Percentiles rank a stretch among this genome's conserved stretches.
Conservation (phyloP, 1,140 invertebrate genomes). For the Aphaenogaster ashmeadi region DNA sequence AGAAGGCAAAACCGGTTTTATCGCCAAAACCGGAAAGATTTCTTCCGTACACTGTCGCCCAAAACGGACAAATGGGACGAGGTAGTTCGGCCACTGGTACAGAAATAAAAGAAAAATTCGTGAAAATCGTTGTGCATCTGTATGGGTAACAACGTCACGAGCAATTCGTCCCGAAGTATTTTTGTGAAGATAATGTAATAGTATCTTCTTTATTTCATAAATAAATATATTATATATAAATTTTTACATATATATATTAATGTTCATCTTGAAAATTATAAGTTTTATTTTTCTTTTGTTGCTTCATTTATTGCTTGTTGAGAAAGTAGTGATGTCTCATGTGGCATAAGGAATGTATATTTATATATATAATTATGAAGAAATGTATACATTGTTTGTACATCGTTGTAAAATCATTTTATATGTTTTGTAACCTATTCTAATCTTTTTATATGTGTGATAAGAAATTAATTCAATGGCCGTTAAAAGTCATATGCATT, state of each 20-base stretch:
- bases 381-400: neutral
- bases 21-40: conserved; percentile 85
- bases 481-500: no score
- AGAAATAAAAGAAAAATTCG: conserved; percentile 79
- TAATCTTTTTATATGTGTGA: no score
- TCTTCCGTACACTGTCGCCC: conserved; percentile 83
- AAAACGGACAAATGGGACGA: conserved; percentile 85
- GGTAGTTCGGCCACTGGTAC: conserved; percentile 77
- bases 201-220: neutral
- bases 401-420: no score
- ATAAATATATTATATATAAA: no score
- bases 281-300: no score
- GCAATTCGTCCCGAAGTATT: neutral
- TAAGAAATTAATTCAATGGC: no score
- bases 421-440: no score
- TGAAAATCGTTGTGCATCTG: conserved; percentile 71
- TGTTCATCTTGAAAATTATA: no score
- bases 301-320: no score
- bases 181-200: neutral
- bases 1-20: conserved; percentile 83
- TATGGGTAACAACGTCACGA: neutral
- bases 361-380: neutral
- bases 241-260: neutral
- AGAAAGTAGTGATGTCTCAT: no score
- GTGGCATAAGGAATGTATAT: no score